Percentiles rank a stretch among this genome's conserved stretches.
Evolutionary conservation across 1,140 invertebrate species (phyloP).

Genomic region (Aphelenchoides avenae): DNA sequence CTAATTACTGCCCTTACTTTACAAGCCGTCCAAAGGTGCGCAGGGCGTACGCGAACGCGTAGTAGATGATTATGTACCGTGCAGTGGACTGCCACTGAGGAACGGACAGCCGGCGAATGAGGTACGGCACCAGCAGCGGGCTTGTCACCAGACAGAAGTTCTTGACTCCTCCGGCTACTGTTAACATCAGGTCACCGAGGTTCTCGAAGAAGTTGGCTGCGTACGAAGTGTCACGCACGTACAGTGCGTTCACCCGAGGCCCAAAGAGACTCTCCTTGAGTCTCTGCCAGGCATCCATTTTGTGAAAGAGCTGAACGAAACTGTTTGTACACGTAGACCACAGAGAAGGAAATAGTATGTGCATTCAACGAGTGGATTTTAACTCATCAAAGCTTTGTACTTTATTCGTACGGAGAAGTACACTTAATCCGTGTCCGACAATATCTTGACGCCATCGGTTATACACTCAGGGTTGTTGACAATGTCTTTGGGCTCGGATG

Average conservation of each 20-base stretch:
- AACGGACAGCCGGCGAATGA: neutral
- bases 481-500: no score
- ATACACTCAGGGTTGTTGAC: no score
- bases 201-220: conserved; percentile 23
- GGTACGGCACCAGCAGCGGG: conserved; percentile 20
- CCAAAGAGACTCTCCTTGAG: conserved; percentile 2
- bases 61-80: conserved; percentile 4
- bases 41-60: neutral
- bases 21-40: conserved; percentile 15
- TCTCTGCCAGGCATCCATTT: neutral
- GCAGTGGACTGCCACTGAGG: neutral
- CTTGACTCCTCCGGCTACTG: conserved; percentile 3
- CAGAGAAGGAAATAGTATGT: no score
- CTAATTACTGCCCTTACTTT: conserved; percentile 19
- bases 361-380: no score
- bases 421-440: no score
- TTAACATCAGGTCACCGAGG: conserved; percentile 2
- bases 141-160: conserved; percentile 6
- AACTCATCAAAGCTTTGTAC: no score
- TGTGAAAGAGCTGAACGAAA: no score
- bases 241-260: conserved; percentile 10
- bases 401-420: no score
- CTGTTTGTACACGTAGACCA: no score
- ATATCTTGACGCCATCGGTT: no score
- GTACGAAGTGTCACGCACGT: conserved; percentile 2